These are phyloP conservation scores for Coryphaenoides rupestris DNA, from an alignment of 2,113 vertebrate genomes.

Conservation along the genomic window DNA sequence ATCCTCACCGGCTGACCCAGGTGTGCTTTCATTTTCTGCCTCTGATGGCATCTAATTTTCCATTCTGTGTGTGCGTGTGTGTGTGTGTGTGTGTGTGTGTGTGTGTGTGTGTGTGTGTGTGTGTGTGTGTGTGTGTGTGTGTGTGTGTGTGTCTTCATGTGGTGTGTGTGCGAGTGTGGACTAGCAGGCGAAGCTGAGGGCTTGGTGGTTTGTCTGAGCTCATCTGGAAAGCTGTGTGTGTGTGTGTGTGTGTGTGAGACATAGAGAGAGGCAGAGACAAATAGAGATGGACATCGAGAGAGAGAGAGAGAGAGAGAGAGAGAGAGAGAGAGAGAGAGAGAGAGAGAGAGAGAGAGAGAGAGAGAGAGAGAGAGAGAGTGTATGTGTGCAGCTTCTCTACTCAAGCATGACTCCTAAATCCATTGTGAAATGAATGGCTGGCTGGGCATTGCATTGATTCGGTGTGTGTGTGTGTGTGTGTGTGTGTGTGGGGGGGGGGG, in stretches of 20 bases:
- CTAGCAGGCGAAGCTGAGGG: constrained; percentile 29
- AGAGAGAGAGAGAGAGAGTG: not conserved
- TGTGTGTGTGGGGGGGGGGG: constrained; percentile 23
- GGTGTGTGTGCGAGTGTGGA: not conserved
- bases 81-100: constrained; percentile 11
- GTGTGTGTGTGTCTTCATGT: not conserved
- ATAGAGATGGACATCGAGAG: too few species aligned
- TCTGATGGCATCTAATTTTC: constrained; percentile 45
- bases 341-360: not conserved
- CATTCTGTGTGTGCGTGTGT: constrained; percentile 27
- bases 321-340: too few species aligned
- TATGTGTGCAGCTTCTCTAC: constrained; percentile 28
- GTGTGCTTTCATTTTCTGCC: constrained; percentile 45
- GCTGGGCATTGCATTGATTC: constrained; percentile 19
- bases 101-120: constrained; percentile 6
- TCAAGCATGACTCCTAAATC: constrained; percentile 31
- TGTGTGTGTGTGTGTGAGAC: constrained; percentile 4
- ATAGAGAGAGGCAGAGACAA: not conserved
- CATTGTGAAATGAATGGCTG: constrained; percentile 28
- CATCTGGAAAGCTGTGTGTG: constrained; percentile 16
- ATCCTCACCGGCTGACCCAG: constrained; percentile 20
- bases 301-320: too few species aligned
- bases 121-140: constrained; percentile 6
- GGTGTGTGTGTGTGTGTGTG: constrained; percentile 5
- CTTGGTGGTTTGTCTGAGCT: constrained; percentile 37